A percentile compares a stretch with the other conserved stretches of the same genome.
Evolutionary conservation across 2,113 vertebrate genomes (phyloP).

Genomic region (Tichodroma muraria): DNA sequence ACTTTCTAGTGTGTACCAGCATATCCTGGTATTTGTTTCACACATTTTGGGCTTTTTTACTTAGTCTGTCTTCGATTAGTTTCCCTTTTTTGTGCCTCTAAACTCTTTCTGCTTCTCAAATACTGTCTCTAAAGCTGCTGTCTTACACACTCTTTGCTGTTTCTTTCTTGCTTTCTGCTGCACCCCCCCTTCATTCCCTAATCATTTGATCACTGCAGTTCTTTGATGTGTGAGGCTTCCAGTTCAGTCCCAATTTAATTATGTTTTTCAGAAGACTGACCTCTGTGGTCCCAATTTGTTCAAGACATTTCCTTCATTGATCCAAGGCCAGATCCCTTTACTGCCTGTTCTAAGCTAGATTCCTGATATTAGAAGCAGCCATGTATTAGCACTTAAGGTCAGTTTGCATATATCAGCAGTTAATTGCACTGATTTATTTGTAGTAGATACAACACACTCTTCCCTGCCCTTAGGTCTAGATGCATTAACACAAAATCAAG

Average conservation of each 20-base stretch:
- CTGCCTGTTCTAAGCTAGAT: not conserved
- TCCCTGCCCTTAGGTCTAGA: not conserved
- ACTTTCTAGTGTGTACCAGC: not conserved
- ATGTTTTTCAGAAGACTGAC: conserved; percentile 48
- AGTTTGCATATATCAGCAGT: not conserved
- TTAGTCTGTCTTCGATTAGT: not conserved
- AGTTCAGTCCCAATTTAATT: conserved; percentile 52
- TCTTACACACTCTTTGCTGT: not conserved
- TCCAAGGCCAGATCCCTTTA: conserved; percentile 5
- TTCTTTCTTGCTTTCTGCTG: not conserved
- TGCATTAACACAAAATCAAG: not conserved
- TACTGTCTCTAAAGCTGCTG: not conserved
- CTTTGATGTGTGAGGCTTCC: conserved; percentile 28
- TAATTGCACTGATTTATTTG: conserved; percentile 37
- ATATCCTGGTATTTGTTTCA: not conserved
- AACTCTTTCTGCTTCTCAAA: not conserved
- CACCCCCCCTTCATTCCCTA: not conserved
- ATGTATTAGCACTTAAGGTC: conserved; percentile 6
- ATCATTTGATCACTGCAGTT: conserved; percentile 13
- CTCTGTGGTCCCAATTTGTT: conserved; percentile 50
- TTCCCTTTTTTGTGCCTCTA: not conserved
- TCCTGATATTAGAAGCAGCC: not conserved
- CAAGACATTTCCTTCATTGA: conserved; percentile 52
- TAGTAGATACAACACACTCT: not conserved
- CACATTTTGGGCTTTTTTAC: not conserved